These are phyloP conservation scores for Embidobia sp. DNA, from an alignment of 2,888 invertebrate genomes.

Conservation along the genomic window DNA sequence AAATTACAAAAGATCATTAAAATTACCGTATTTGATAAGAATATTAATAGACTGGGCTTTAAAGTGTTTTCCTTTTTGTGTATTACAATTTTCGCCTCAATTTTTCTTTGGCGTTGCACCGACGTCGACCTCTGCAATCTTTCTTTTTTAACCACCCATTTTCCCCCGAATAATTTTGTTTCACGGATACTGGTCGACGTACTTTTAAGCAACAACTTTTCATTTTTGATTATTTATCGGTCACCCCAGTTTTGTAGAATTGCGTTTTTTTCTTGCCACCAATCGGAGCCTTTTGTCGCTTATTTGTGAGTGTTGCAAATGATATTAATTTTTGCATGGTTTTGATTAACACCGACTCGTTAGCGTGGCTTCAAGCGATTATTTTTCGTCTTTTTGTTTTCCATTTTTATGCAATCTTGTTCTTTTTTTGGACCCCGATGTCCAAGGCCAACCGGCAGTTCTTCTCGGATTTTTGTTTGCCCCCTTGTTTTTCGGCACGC, in stretches of 20 bases:
- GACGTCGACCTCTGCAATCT: too few relatives aligned
- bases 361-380: slow-evolving; percentile 4
- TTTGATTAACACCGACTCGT: background rate
- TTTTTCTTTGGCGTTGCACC: too few relatives aligned
- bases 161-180: too few relatives aligned
- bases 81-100: too few relatives aligned
- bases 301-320: slow-evolving; percentile 10
- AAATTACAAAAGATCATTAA: too few relatives aligned
- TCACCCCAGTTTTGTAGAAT: background rate
- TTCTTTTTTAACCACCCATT: too few relatives aligned
- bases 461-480: slow-evolving; percentile 26
- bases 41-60: too few relatives aligned
- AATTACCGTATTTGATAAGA: too few relatives aligned
- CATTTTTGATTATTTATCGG: background rate
- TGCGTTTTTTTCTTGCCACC: slow-evolving; percentile 2
- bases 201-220: too few relatives aligned
- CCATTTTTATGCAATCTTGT: too few relatives aligned
- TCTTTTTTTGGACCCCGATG: background rate
- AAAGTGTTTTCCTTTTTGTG: too few relatives aligned
- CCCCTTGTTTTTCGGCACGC: slow-evolving; percentile 7
- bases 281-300: slow-evolving; percentile 3
- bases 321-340: slow-evolving; percentile 28
- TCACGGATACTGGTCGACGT: too few relatives aligned
- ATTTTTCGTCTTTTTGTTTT: slow-evolving; percentile 3
- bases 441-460: slow-evolving; percentile 17